A percentile compares a stretch with the other conserved stretches of the same genome.
Conservation (phyloP, 2,888 invertebrate species). For the Dryococelus australis region DNA sequence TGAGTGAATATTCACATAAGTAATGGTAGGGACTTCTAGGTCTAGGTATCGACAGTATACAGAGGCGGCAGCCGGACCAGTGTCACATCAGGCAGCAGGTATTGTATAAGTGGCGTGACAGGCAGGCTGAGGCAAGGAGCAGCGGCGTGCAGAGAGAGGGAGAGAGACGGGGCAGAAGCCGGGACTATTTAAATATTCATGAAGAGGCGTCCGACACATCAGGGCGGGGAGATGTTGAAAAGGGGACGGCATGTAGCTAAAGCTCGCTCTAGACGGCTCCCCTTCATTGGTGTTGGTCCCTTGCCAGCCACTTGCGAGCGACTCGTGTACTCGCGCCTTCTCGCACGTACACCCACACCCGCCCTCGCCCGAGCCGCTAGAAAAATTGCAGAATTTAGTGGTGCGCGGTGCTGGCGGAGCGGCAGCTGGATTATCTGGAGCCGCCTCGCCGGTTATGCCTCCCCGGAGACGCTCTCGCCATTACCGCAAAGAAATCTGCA, state of each 20-base stretch:
- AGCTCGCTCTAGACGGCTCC: background rate
- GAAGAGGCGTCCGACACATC: constrained; percentile 19
- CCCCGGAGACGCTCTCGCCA: constrained; percentile 42
- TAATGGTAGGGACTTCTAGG: no score
- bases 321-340: constrained; percentile 38
- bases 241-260: background rate
- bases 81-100: no score
- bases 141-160: background rate
- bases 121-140: background rate
- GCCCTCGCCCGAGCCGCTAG: constrained; percentile 38
- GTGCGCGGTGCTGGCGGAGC: constrained; percentile 30
- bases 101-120: no score
- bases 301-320: constrained; percentile 11
- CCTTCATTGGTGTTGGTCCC: background rate
- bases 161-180: background rate
- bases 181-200: background rate
- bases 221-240: background rate
- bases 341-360: constrained; percentile 36
- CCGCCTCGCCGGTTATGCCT: constrained; percentile 43
- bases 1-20: no score
- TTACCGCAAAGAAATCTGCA: constrained; percentile 30
- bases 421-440: constrained; percentile 42
- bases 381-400: constrained; percentile 46
- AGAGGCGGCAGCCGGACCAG: no score
- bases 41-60: no score